A percentile compares a stretch with the other conserved stretches of the same genome.
Conservation (phyloP, 2,888 invertebrate species). For the Archaeoteleia sp. region DNA sequence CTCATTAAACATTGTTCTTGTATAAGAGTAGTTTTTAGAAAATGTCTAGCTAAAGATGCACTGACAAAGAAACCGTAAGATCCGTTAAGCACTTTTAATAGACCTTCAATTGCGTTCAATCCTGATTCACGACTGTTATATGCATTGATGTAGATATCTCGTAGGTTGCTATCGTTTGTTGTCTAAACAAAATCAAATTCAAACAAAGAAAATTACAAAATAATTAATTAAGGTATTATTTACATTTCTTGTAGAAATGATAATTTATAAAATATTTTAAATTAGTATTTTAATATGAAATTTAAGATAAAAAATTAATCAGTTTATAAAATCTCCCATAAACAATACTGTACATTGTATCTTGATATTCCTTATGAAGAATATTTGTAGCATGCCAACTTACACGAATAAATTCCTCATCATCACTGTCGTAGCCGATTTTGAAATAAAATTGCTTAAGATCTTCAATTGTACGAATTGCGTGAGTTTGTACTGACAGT, state of each 20-base stretch:
- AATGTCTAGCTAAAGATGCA: slow-evolving; percentile 78
- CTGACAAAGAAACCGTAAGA: slow-evolving; percentile 81
- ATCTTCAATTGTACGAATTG: slow-evolving; percentile 78
- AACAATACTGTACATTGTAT: too few relatives aligned
- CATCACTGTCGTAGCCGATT: slow-evolving; percentile 80
- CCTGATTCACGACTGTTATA: slow-evolving; percentile 68
- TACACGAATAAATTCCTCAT: slow-evolving; percentile 81
- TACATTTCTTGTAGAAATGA: too few relatives aligned
- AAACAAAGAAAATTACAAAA: slow-evolving; percentile 1
- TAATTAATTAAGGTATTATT: too few relatives aligned
- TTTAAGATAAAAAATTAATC: too few relatives aligned
- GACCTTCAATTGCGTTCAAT: slow-evolving; percentile 72
- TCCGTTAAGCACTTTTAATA: slow-evolving; percentile 76
- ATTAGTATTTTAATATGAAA: slow-evolving; percentile 3
- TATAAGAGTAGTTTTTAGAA: slow-evolving; percentile 72
- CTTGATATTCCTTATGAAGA: too few relatives aligned
- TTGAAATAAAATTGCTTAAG: slow-evolving; percentile 78
- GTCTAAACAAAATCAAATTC: too few relatives aligned
- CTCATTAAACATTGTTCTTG: slow-evolving; percentile 76
- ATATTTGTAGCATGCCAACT: too few relatives aligned
- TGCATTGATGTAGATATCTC: slow-evolving; percentile 76
- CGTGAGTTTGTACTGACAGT: slow-evolving; percentile 78
- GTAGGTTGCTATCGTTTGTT: slow-evolving; percentile 69
- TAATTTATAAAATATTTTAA: too few relatives aligned
- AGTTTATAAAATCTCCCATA: too few relatives aligned